Percentiles rank a stretch among this genome's conserved stretches.
Evolutionary conservation across 2,797 vertebrate genomes (phyloP).

Genomic region (Schizothorax lantsangensis): DNA sequence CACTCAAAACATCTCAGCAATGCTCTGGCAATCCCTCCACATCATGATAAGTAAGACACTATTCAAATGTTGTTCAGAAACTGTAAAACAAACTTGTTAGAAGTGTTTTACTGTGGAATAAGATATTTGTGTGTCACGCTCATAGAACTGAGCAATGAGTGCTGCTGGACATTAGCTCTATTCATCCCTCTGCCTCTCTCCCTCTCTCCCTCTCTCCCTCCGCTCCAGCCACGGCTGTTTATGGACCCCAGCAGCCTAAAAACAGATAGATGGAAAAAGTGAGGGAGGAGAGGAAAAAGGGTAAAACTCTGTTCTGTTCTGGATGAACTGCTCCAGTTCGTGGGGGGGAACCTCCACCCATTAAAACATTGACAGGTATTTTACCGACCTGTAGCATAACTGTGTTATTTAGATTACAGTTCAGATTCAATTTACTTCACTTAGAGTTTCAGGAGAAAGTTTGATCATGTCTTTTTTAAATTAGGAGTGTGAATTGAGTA

Average conservation of each 20-base stretch:
- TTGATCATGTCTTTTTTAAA: not conserved
- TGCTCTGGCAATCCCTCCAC: not conserved
- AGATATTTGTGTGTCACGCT: not conserved
- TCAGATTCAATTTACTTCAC: not conserved
- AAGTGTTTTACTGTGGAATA: not conserved
- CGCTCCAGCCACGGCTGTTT: constrained; percentile 36
- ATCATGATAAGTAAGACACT: not conserved
- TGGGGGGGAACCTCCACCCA: not conserved
- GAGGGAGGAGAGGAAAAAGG: constrained; percentile 22
- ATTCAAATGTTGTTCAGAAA: not conserved
- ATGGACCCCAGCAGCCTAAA: constrained; percentile 46
- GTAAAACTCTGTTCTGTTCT: not conserved
- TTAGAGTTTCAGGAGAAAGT: not conserved
- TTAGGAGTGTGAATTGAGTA: not conserved
- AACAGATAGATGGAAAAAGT: constrained; percentile 37
- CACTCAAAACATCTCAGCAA: not conserved
- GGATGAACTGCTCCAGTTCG: not conserved
- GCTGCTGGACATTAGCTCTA: constrained; percentile 45
- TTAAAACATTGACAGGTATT: constrained; percentile 18
- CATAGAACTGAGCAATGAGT: constrained; percentile 6
- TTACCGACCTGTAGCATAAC: not conserved
- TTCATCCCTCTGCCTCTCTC: constrained; percentile 38
- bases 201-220: constrained; percentile 20
- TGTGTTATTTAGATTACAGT: not conserved
- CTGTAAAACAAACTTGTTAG: not conserved